Conservation (phyloP, 2,888 invertebrate species). For the Epinotia brunnichana region DNA sequence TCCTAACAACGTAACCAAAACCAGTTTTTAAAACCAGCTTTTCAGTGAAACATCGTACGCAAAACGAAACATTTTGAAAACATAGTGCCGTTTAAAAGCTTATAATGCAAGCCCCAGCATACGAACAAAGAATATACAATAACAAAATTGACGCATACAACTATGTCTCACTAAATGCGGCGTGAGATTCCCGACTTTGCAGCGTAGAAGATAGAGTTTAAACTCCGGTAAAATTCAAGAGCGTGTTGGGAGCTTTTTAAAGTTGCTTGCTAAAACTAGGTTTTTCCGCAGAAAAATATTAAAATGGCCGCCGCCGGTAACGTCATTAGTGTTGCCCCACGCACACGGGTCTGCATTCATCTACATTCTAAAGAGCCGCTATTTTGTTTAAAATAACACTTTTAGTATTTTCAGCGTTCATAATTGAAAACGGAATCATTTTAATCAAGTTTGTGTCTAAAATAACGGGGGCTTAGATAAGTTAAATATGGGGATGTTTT, state of each 20-base stretch:
- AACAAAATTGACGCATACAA: neutral
- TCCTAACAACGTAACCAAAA: neutral
- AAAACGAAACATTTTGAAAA: conserved; percentile 29
- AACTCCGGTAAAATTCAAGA: conserved; percentile 1
- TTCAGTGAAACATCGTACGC: conserved; percentile 25
- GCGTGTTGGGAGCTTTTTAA: conserved; percentile 55
- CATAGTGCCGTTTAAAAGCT: conserved; percentile 38
- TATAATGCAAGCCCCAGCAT: conserved; percentile 21
- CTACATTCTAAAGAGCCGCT: conserved; percentile 68
- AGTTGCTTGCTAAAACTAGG: conserved; percentile 60
- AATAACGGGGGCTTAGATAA: neutral
- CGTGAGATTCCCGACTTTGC: conserved; percentile 6
- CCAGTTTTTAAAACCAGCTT: conserved; percentile 16
- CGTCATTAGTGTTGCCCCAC: conserved; percentile 69
- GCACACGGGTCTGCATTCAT: conserved; percentile 69
- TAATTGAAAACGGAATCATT: neutral
- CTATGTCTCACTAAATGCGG: neutral
- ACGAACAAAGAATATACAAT: conserved; percentile 30
- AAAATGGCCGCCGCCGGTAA: conserved; percentile 54
- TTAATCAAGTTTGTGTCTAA: conserved; percentile 9
- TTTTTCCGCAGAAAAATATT: conserved; percentile 65
- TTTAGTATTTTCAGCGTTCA: conserved; percentile 19
- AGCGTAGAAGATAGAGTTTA: neutral
- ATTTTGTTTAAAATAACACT: conserved; percentile 38
- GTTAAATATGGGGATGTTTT: neutral